Evolutionary conservation across 2,797 vertebrate genomes (phyloP).

Genomic region (Antennarius maculatus): DNA sequence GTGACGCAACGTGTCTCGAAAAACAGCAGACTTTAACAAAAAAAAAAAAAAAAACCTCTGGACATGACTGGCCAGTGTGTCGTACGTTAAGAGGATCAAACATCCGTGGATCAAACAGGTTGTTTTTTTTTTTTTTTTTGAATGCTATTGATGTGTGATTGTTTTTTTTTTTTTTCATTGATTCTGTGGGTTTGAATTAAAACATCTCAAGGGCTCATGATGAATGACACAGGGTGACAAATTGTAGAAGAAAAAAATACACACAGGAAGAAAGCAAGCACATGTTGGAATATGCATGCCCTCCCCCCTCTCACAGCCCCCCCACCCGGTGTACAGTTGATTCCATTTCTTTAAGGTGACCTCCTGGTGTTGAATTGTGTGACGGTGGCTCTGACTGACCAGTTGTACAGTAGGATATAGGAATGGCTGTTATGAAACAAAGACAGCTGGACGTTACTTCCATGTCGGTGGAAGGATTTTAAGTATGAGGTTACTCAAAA

Average conservation of each 20-base stretch:
- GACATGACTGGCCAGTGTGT: slow-evolving; percentile 63
- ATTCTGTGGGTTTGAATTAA: slow-evolving; percentile 40
- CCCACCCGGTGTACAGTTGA: slow-evolving; percentile 52
- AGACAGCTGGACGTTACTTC: slow-evolving; percentile 46
- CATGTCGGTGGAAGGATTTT: slow-evolving; percentile 56
- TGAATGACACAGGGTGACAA: slow-evolving; percentile 54
- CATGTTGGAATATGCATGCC: slow-evolving; percentile 71
- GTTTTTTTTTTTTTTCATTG: background rate
- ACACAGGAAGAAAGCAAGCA: slow-evolving; percentile 62
- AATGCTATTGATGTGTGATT: slow-evolving; percentile 43
- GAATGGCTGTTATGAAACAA: slow-evolving; percentile 53
- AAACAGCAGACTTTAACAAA: slow-evolving; percentile 33
- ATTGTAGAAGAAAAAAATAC: slow-evolving; percentile 24
- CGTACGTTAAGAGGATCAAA: slow-evolving; percentile 30
- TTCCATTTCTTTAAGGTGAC: slow-evolving; percentile 46
- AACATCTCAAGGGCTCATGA: slow-evolving; percentile 70
- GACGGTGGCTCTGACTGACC: slow-evolving; percentile 71
- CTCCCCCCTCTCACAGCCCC: background rate
- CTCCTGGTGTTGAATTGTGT: slow-evolving; percentile 56
- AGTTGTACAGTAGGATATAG: slow-evolving; percentile 73
- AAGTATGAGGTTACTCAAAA: slow-evolving; percentile 63
- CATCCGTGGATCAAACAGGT: slow-evolving; percentile 28
- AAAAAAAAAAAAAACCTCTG: slow-evolving; percentile 77
- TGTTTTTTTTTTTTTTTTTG: background rate
- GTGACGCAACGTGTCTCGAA: slow-evolving; percentile 60